Percentiles rank a stretch among this genome's conserved stretches.
Evolutionary conservation across 2,797 vertebrate species (phyloP).

Genomic region (Scolopax rusticola): DNA sequence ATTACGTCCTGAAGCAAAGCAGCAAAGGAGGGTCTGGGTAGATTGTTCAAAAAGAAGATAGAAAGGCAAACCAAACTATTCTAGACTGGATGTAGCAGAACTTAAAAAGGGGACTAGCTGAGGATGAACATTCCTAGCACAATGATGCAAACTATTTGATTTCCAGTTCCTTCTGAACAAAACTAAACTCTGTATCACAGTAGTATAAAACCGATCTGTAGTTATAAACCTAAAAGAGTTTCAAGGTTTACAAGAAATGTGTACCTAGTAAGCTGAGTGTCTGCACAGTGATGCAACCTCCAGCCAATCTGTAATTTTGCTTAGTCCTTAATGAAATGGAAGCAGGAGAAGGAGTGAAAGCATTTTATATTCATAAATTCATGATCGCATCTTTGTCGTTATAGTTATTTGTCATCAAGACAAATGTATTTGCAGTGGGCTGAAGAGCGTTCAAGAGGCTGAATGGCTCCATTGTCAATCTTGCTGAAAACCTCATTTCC

Average conservation of each 20-base stretch:
- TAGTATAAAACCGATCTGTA: background rate
- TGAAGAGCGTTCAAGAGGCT: background rate
- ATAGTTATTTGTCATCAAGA: background rate
- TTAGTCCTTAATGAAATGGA: background rate
- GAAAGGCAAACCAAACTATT: background rate
- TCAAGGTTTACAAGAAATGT: background rate
- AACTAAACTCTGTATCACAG: background rate
- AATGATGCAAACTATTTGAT: background rate
- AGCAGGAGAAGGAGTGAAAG: background rate
- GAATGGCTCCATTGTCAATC: background rate
- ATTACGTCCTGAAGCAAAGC: background rate
- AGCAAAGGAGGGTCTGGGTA: background rate
- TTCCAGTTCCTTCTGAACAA: background rate
- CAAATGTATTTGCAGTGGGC: background rate
- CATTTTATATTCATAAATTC: background rate
- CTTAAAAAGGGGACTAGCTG: background rate
- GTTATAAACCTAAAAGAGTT: background rate
- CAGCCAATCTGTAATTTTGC: background rate
- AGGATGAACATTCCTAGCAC: background rate
- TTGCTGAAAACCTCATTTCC: background rate
- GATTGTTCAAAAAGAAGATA: background rate
- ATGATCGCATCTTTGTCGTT: background rate
- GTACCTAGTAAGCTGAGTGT: background rate
- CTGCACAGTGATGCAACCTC: background rate
- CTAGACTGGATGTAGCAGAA: background rate